Conservation (phyloP, 1,140 invertebrate genomes). For the Fragariocoptes setiger region DNA sequence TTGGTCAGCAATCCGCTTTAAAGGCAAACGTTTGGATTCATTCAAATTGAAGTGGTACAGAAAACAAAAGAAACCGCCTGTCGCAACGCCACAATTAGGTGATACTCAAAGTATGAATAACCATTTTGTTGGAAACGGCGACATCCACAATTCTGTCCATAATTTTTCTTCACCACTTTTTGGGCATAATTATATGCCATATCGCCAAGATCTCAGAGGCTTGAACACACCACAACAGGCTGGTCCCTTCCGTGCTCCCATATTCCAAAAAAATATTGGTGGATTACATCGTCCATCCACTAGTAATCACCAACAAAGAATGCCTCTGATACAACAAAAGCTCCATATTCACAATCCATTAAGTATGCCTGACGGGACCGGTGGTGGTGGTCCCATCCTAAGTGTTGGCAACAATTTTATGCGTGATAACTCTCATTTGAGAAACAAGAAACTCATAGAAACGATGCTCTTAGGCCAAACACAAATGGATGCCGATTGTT, state of each 20-base stretch:
- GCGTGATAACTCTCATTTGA: no score
- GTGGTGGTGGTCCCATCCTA: not conserved
- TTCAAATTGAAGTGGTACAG: constrained; percentile 53
- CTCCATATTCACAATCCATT: not conserved
- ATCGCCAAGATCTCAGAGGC: no score
- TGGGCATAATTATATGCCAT: no score
- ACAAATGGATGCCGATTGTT: not conserved
- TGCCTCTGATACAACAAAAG: not conserved
- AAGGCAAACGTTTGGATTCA: constrained; percentile 47
- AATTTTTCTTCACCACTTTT: no score
- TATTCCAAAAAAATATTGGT: no score
- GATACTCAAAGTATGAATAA: not conserved
- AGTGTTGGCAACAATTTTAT: no score
- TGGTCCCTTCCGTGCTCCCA: no score
- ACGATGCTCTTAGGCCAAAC: not conserved
- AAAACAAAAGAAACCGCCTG: constrained; percentile 18
- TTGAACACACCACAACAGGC: no score
- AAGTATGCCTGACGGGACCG: no score
- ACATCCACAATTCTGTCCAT: not conserved
- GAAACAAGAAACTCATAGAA: not conserved
- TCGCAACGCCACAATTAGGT: not conserved
- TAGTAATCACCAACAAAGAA: not conserved
- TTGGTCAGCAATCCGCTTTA: constrained; percentile 46
- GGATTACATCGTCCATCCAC: no score
- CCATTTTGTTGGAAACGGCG: no score